phyloP scores from a whole-genome alignment of 2,797 vertebrate genomes.

The Craterocephalus amniculus region DNA sequence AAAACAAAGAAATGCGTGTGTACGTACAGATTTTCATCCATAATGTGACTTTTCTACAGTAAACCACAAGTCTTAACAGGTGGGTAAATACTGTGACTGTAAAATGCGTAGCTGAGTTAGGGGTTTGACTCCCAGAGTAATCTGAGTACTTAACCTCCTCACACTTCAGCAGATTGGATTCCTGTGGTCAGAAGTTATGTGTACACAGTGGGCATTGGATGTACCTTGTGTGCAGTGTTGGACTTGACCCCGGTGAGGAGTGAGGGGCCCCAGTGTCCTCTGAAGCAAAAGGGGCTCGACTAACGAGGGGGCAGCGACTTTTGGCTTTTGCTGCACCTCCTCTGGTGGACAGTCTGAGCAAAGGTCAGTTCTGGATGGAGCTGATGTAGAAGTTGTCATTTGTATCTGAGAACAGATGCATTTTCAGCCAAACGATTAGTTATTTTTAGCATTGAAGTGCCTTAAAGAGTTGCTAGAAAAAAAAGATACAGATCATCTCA shows the following conservation, averaged over 20 bases:
- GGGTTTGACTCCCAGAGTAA: not conserved
- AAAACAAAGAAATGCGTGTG: not conserved
- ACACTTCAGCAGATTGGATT: not conserved
- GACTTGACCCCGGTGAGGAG: constrained; percentile 26
- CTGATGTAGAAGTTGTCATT: constrained; percentile 1
- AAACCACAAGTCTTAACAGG: not conserved
- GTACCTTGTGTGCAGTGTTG: constrained; percentile 58
- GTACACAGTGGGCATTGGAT: not conserved
- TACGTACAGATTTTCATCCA: not conserved
- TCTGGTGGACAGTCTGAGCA: not conserved
- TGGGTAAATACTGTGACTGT: not conserved
- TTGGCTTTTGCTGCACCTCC: not conserved
- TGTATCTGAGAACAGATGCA: constrained; percentile 23
- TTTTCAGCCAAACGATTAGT: not conserved
- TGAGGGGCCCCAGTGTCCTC: constrained; percentile 26
- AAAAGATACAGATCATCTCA: constrained; percentile 29
- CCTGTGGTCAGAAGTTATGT: not conserved
- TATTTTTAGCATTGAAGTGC: not conserved
- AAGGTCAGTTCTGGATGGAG: not conserved
- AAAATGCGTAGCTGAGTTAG: not conserved
- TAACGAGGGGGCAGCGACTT: not conserved
- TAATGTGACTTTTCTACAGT: not conserved
- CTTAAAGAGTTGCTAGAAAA: not conserved
- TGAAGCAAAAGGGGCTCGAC: not conserved
- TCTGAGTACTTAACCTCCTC: not conserved